Evolutionary conservation across 2,888 invertebrate species (phyloP).

Genomic region (Pseudoips prasinana): DNA sequence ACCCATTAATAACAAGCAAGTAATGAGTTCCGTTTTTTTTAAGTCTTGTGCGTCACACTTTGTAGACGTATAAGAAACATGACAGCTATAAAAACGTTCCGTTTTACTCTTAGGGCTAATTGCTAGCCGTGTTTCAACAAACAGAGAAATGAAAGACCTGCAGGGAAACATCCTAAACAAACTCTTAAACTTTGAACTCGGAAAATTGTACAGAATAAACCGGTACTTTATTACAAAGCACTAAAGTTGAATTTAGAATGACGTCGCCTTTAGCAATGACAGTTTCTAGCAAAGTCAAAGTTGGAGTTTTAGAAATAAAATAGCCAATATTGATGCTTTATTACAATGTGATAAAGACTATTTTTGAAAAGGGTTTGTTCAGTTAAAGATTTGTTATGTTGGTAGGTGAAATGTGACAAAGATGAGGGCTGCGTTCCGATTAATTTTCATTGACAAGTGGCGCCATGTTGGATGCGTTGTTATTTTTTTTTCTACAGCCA

Average conservation of each 20-base stretch:
- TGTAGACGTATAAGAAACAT: constrained; percentile 10
- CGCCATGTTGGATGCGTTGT: constrained; percentile 25
- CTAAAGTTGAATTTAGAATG: constrained; percentile 30
- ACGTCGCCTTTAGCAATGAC: constrained; percentile 1
- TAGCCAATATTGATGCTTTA: constrained; percentile 3
- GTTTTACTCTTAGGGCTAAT: constrained; percentile 56
- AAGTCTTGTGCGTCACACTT: constrained; percentile 7
- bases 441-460: constrained; percentile 68
- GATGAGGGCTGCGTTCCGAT: constrained; percentile 60
- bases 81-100: constrained; percentile 44
- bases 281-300: constrained; percentile 10
- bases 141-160: constrained; percentile 56
- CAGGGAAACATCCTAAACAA: constrained; percentile 22
- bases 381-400: constrained; percentile 10
- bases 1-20: too few relatives aligned
- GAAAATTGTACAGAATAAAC: constrained; percentile 1
- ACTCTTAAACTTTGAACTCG: background rate
- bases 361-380: background rate
- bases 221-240: constrained; percentile 5
- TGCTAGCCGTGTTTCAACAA: constrained; percentile 56
- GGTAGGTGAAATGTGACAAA: constrained; percentile 49
- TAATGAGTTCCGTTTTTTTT: too few relatives aligned
- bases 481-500: constrained; percentile 17
- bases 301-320: constrained; percentile 3
- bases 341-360: constrained; percentile 12